Conservation (phyloP, 2,797 vertebrate species). For the Sebastes baramenuke region DNA sequence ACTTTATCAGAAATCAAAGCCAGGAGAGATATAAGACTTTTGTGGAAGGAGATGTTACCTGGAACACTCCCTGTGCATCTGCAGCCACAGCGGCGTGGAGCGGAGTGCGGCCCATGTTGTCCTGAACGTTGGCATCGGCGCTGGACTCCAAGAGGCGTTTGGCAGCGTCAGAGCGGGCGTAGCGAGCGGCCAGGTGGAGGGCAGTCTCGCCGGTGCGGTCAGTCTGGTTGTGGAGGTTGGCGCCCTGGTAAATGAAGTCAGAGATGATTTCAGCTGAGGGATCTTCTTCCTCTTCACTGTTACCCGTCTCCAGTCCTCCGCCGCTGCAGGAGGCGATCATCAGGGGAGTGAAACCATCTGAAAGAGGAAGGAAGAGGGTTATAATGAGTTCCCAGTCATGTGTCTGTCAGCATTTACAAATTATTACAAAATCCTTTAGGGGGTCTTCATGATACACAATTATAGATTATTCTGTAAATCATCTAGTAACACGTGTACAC, state of each 20-base stretch:
- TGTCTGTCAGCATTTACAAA: background rate
- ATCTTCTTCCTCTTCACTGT: conserved; percentile 96
- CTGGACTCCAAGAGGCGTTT: conserved; percentile 98
- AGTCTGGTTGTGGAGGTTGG: conserved; percentile 97
- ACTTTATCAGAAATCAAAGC: background rate
- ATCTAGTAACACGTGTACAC: conserved; percentile 6
- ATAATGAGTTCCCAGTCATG: background rate
- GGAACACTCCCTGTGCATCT: conserved; percentile 97
- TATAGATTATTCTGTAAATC: background rate
- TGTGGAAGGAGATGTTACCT: conserved; percentile 79
- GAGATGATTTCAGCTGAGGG: conserved; percentile 94
- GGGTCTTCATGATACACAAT: background rate
- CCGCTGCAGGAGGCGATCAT: conserved; percentile 99
- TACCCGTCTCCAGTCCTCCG: conserved; percentile 94
- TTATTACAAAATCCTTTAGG: background rate
- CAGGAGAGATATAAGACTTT: background rate
- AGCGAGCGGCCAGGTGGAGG: conserved; percentile 94
- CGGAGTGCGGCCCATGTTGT: conserved; percentile 97
- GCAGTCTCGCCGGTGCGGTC: conserved; percentile 98
- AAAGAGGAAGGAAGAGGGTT: background rate
- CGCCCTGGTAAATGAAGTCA: conserved; percentile 98
- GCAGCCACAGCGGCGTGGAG: conserved; percentile 95
- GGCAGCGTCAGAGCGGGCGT: conserved; percentile 95
- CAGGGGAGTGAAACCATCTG: conserved; percentile 96
- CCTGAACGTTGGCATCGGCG: conserved; percentile 95